phyloP scores from a whole-genome alignment of 2,888 invertebrate species.

The Caenorhabditis sp. region DNA sequence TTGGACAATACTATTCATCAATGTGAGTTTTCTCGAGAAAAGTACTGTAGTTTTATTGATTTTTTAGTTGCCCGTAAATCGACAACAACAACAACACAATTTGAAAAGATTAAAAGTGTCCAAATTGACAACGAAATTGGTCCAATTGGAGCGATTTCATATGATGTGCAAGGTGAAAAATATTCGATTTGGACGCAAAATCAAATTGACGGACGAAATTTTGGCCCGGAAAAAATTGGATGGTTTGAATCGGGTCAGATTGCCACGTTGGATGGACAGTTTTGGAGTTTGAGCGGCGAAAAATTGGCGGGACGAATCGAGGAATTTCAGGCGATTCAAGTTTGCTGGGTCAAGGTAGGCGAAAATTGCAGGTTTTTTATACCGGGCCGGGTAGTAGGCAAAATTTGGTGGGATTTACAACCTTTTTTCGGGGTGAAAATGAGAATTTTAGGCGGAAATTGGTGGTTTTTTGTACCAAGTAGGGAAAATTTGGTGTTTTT shows the following conservation, averaged over 20 bases:
- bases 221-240: not conserved
- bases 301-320: slow-evolving; percentile 3
- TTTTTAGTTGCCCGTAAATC: slow-evolving; percentile 11
- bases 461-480: too few species aligned
- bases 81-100: not conserved
- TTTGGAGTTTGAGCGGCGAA: slow-evolving; percentile 3
- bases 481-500: too few species aligned
- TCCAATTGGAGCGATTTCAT: not conserved
- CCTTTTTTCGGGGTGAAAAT: too few species aligned
- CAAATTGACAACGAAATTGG: not conserved
- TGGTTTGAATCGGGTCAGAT: slow-evolving; percentile 26
- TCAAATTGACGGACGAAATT: not conserved
- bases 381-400: too few species aligned
- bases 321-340: slow-evolving; percentile 15
- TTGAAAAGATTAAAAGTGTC: not conserved
- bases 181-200: slow-evolving; percentile 16
- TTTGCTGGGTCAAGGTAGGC: slow-evolving; percentile 7
- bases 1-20: slow-evolving; percentile 12
- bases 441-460: too few species aligned
- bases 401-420: too few species aligned
- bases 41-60: not conserved
- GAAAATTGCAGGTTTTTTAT: too few species aligned
- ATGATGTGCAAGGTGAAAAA: slow-evolving; percentile 7
- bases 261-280: slow-evolving; percentile 19
- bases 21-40: slow-evolving; percentile 2